These are phyloP conservation scores for Euzophera pinguis DNA, from an alignment of 2,888 invertebrate species.

Conservation along the genomic window DNA sequence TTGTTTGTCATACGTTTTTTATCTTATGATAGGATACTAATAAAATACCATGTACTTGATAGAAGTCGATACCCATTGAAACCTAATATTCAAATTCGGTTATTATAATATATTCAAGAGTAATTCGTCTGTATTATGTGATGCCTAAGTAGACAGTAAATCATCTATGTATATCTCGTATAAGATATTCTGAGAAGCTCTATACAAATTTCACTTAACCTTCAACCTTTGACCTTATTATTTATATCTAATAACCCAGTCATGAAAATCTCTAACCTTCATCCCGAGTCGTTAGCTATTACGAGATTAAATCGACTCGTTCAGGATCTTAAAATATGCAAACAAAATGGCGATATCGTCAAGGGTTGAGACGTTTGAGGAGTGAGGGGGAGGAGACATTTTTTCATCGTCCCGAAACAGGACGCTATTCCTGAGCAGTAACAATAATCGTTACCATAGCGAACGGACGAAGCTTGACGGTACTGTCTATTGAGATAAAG, in stretches of 20 bases:
- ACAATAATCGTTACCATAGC: constrained; percentile 11
- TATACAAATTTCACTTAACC: neutral
- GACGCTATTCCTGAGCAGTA: constrained; percentile 5
- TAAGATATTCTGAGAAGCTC: too few relatives aligned
- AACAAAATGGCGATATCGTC: constrained; percentile 3
- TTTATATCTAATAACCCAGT: neutral
- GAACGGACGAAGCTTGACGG: neutral
- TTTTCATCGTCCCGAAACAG: constrained; percentile 5
- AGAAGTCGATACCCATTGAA: too few relatives aligned
- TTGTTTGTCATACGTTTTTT: too few relatives aligned
- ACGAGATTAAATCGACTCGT: constrained; percentile 7
- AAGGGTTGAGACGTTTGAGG: constrained; percentile 1
- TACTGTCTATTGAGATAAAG: neutral
- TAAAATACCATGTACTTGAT: too few relatives aligned
- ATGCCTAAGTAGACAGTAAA: too few relatives aligned
- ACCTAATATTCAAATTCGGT: too few relatives aligned
- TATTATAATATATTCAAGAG: too few relatives aligned
- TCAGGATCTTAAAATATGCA: constrained; percentile 8
- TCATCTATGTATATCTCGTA: too few relatives aligned
- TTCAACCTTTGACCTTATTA: neutral
- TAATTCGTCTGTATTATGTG: too few relatives aligned
- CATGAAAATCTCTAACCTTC: neutral
- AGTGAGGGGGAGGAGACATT: neutral
- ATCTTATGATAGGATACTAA: too few relatives aligned
- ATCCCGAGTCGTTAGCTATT: constrained; percentile 6